Evolutionary conservation across 2,888 invertebrate genomes (phyloP).

Genomic region (Acleris cristana): DNA sequence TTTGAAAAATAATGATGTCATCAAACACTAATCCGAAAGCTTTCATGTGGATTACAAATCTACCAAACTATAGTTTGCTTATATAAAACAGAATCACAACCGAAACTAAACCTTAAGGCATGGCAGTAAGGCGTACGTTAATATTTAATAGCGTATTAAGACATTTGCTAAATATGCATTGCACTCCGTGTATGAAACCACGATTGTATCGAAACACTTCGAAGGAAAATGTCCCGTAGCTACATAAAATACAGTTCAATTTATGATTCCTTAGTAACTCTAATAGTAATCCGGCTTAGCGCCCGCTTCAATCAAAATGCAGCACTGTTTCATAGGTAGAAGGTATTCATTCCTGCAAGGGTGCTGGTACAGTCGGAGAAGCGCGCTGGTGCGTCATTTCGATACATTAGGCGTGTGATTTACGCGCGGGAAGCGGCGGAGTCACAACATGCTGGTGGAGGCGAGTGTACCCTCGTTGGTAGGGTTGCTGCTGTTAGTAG

Average conservation of each 20-base stretch:
- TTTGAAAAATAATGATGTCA: slow-evolving; percentile 83
- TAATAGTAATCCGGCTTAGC: slow-evolving; percentile 16
- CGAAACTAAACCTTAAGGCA: slow-evolving; percentile 48
- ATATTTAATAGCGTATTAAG: slow-evolving; percentile 20
- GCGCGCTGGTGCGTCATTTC: slow-evolving; percentile 69
- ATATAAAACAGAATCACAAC: slow-evolving; percentile 4
- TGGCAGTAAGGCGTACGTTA: slow-evolving; percentile 21
- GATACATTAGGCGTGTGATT: slow-evolving; percentile 82
- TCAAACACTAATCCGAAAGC: slow-evolving; percentile 83
- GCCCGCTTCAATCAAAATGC: slow-evolving; percentile 17
- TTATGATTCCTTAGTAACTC: slow-evolving; percentile 9
- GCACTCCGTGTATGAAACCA: slow-evolving; percentile 56
- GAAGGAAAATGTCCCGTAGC: slow-evolving; percentile 47
- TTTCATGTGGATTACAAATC: slow-evolving; percentile 80
- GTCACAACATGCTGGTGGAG: slow-evolving; percentile 73
- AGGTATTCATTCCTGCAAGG: slow-evolving; percentile 53
- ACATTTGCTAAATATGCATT: slow-evolving; percentile 39
- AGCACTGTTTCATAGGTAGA: slow-evolving; percentile 33
- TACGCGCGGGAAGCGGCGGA: slow-evolving; percentile 74
- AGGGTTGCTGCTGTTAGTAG: slow-evolving; percentile 8
- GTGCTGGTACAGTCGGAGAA: slow-evolving; percentile 54
- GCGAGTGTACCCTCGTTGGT: slow-evolving; percentile 8
- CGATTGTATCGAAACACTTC: slow-evolving; percentile 47
- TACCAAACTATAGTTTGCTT: slow-evolving; percentile 45
- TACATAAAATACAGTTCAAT: slow-evolving; percentile 18